These are phyloP conservation scores for Aphidius colemani DNA, from an alignment of 2,888 invertebrate species.

Conservation along the genomic window DNA sequence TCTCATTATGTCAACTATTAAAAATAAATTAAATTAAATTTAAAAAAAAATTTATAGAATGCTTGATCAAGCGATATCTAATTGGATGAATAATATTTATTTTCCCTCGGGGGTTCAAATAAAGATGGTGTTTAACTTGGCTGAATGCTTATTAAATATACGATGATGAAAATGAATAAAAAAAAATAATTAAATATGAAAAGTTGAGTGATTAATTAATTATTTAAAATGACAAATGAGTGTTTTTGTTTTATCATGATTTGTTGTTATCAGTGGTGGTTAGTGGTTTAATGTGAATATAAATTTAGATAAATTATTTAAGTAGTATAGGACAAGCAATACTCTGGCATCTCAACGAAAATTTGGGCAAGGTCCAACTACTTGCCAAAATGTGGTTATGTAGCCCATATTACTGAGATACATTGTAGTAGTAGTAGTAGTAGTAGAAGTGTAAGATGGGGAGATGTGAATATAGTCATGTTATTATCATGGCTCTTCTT, in stretches of 20 bases:
- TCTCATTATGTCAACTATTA: conserved; percentile 9
- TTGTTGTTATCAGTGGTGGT: conserved; percentile 28
- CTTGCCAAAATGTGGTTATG: neutral
- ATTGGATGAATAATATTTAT: conserved; percentile 16
- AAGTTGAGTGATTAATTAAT: too few species aligned
- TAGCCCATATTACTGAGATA: neutral
- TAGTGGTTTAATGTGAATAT: conserved; percentile 5
- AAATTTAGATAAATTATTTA: too few species aligned
- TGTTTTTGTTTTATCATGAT: conserved; percentile 15
- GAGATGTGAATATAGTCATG: too few species aligned
- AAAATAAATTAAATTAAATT: conserved; percentile 2
- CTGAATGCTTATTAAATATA: too few species aligned
- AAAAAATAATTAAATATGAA: too few species aligned
- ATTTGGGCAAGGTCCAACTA: conserved; percentile 55
- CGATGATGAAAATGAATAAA: too few species aligned
- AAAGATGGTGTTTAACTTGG: too few species aligned
- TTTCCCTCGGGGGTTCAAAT: too few species aligned
- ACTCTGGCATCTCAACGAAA: conserved; percentile 32
- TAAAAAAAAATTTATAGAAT: neutral
- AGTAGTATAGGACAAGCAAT: neutral
- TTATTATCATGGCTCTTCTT: too few species aligned
- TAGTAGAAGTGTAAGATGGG: too few species aligned
- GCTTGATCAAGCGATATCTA: conserved; percentile 12
- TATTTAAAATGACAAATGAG: conserved; percentile 23
- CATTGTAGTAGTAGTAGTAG: too few species aligned